phyloP scores from a whole-genome alignment of 2,888 invertebrate genomes.

The Encarsia formosa region DNA sequence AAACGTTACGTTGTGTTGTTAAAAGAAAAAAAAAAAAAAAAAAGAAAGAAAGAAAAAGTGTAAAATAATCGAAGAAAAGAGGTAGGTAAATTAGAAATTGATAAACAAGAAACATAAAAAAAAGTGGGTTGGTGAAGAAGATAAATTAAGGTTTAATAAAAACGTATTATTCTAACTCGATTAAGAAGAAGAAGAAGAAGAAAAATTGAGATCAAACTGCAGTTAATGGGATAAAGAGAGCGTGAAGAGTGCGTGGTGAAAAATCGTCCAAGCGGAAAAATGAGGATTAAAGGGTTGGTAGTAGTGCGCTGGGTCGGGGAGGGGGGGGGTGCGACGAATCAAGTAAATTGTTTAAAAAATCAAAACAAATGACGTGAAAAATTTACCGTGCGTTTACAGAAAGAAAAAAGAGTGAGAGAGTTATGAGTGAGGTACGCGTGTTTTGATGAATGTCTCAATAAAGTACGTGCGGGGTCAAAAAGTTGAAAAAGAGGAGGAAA shows the following conservation, averaged over 20 bases:
- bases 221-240: conserved; percentile 12
- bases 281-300: background rate
- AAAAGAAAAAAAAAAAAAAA: too few species aligned
- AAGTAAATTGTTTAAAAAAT: conserved; percentile 19
- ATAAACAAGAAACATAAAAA: background rate
- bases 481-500: background rate
- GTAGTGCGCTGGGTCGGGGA: background rate
- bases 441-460: conserved; percentile 12
- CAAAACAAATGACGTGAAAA: conserved; percentile 18
- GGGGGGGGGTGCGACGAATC: background rate
- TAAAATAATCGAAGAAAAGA: too few species aligned
- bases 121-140: background rate
- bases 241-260: conserved; percentile 1
- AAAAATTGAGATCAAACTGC: conserved; percentile 14
- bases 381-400: conserved; percentile 4
- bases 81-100: background rate
- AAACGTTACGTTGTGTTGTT: background rate
- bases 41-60: too few species aligned
- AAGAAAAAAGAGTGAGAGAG: conserved; percentile 15
- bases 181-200: background rate
- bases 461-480: conserved; percentile 7
- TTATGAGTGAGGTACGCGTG: conserved; percentile 22
- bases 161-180: conserved; percentile 8
- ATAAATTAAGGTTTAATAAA: background rate
- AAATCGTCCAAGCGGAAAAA: conserved; percentile 4